These are phyloP conservation scores for Puma concolor DNA, from an alignment of 2,113 vertebrate genomes.

Conservation along the genomic window DNA sequence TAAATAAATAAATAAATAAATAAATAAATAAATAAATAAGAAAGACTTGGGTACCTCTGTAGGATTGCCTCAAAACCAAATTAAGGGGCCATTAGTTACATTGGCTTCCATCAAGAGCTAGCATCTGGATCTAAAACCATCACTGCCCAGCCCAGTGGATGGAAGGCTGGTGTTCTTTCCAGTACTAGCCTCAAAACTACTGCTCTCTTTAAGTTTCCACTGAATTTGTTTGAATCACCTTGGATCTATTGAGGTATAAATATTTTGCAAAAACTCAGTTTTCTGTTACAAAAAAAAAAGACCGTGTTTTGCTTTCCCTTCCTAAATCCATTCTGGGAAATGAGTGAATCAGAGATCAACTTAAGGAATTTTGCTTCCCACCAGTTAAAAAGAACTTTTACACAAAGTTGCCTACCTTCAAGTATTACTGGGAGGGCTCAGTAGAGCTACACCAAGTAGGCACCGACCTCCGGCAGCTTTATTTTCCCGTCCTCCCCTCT, in stretches of 20 bases:
- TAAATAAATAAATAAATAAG: too few relatives aligned
- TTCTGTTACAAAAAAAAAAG: neutral
- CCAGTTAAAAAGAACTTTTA: neutral
- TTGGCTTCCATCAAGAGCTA: accelerated
- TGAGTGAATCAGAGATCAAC: neutral
- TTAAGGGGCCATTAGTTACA: neutral
- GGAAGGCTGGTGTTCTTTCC: neutral
- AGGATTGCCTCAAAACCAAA: neutral
- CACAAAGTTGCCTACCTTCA: neutral
- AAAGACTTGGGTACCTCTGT: neutral
- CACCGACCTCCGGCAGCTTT: neutral
- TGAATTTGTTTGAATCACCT: neutral
- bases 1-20: too few relatives aligned
- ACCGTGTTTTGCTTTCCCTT: neutral
- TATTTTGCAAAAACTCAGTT: neutral
- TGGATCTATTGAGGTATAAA: neutral
- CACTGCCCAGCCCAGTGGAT: neutral
- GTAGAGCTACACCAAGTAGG: neutral
- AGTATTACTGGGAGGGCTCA: neutral
- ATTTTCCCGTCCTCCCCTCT: neutral
- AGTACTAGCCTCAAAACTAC: neutral
- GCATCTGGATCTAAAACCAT: neutral
- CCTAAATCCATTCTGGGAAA: neutral
- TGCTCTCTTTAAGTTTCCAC: neutral
- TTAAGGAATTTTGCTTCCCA: neutral